Percentiles rank a stretch among this genome's conserved stretches.
Evolutionary conservation across 2,113 vertebrate species (phyloP).

Genomic region (Malurus cyaneus): DNA sequence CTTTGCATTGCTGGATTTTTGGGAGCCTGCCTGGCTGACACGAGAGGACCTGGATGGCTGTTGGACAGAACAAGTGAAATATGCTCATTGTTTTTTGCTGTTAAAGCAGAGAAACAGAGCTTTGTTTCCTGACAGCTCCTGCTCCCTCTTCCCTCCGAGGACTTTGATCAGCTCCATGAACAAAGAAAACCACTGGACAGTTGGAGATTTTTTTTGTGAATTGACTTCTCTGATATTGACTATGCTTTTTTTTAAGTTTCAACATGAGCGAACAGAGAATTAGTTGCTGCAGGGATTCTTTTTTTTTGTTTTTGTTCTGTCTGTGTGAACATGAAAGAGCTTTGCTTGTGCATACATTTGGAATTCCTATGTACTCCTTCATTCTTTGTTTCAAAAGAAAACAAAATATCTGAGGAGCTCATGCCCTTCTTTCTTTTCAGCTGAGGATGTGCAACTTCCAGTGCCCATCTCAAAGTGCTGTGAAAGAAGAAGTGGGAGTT

Average conservation of each 20-base stretch:
- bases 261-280: background rate
- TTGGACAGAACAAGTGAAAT: background rate
- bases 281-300: background rate
- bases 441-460: background rate
- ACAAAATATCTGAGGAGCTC: background rate
- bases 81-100: background rate
- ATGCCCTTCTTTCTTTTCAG: background rate
- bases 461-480: background rate
- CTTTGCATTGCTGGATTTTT: rapidly evolving
- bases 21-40: rapidly evolving
- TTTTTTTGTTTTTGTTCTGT: background rate
- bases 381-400: background rate
- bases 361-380: background rate
- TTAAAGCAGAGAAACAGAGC: background rate
- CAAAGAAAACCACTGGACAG: background rate
- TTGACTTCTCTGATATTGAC: background rate
- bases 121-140: background rate
- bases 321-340: background rate
- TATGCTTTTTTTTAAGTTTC: background rate
- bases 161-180: background rate
- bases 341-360: background rate
- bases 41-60: background rate
- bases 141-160: background rate
- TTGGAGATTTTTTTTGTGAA: background rate
- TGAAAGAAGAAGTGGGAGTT: background rate